These are phyloP conservation scores for Caenorhabditis japonica DNA, from an alignment of 2,888 invertebrate genomes.

Conservation along the genomic window DNA sequence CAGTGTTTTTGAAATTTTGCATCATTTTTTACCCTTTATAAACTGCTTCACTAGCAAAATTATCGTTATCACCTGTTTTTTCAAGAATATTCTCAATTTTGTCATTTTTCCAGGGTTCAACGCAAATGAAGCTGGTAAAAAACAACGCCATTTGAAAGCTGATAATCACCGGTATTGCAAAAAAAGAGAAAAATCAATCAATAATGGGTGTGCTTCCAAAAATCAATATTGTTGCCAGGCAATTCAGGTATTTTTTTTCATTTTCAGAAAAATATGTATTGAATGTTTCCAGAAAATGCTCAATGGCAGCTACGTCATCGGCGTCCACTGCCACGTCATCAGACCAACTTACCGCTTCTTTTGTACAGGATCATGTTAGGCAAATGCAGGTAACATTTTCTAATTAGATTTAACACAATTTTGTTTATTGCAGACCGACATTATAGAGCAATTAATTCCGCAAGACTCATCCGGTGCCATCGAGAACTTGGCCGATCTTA, in stretches of 20 bases:
- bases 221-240: constrained; percentile 21
- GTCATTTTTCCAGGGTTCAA: not conserved
- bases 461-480: constrained; percentile 41
- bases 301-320: constrained; percentile 33
- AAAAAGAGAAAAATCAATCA: constrained; percentile 5
- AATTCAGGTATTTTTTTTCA: constrained; percentile 12
- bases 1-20: constrained; percentile 7
- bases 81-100: constrained; percentile 1
- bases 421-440: constrained; percentile 37
- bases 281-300: constrained; percentile 19
- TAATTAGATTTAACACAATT: no score
- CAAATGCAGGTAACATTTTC: constrained; percentile 50
- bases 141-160: not conserved
- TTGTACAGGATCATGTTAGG: constrained; percentile 46
- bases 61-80: constrained; percentile 8
- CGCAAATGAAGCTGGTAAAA: not conserved
- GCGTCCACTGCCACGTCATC: constrained; percentile 18
- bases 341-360: constrained; percentile 12
- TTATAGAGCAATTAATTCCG: constrained; percentile 52
- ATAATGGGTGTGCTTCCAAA: constrained; percentile 42
- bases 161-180: constrained; percentile 9
- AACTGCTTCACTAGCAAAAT: not conserved
- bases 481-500: constrained; percentile 51
- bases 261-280: not conserved
- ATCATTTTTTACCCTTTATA: not conserved